Conservation (phyloP, 2,888 invertebrate genomes). For the Parochlus steinenii region DNA sequence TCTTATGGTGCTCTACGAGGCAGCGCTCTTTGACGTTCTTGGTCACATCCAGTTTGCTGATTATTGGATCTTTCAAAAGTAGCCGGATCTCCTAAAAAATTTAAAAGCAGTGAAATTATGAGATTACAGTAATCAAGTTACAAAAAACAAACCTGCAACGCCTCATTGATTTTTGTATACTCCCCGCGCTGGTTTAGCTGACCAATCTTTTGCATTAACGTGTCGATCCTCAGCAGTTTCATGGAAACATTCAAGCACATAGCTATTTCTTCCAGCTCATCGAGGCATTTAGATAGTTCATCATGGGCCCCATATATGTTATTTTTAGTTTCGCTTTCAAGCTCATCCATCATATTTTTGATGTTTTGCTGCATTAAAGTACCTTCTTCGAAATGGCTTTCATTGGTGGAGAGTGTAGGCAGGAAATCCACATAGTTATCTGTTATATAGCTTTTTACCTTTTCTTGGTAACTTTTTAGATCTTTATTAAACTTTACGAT, state of each 20-base stretch:
- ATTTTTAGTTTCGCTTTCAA: slow-evolving; percentile 43
- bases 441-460: slow-evolving; percentile 25
- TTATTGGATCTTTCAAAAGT: slow-evolving; percentile 21
- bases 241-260: slow-evolving; percentile 33
- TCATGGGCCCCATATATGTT: slow-evolving; percentile 42
- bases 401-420: slow-evolving; percentile 24
- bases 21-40: slow-evolving; percentile 26
- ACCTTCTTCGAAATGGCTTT: slow-evolving; percentile 24
- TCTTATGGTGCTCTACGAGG: slow-evolving; percentile 23
- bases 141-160: too few relatives aligned
- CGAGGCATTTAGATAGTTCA: slow-evolving; percentile 38
- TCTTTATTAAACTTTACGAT: slow-evolving; percentile 23
- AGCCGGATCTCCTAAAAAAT: slow-evolving; percentile 22
- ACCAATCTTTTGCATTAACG: slow-evolving; percentile 30
- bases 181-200: slow-evolving; percentile 25
- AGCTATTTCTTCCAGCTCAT: slow-evolving; percentile 37
- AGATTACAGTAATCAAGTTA: too few relatives aligned
- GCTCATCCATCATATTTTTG: slow-evolving; percentile 20
- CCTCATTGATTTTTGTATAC: slow-evolving; percentile 22
- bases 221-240: slow-evolving; percentile 30
- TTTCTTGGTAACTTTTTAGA: slow-evolving; percentile 24
- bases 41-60: slow-evolving; percentile 24
- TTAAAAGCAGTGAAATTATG: too few relatives aligned
- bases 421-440: slow-evolving; percentile 27
- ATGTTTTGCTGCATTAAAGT: slow-evolving; percentile 22